Conservation (phyloP, 2,888 invertebrate species). For the Ametastegia equiseti region DNA sequence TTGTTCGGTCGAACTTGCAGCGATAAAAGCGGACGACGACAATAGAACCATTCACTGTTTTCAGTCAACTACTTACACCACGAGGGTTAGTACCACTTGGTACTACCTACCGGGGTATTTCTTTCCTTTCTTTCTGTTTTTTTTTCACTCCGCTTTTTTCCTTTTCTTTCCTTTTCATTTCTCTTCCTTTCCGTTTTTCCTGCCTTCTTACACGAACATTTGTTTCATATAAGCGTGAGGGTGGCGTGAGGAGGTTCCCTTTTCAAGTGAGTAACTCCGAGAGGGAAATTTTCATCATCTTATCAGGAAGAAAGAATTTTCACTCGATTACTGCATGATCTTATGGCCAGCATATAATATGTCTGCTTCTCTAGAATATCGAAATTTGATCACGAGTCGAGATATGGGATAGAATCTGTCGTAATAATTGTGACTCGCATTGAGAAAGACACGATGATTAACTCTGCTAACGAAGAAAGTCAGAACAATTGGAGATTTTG, state of each 20-base stretch:
- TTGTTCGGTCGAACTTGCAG: conserved; percentile 19
- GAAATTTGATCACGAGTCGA: too few relatives aligned
- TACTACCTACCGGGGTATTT: conserved; percentile 25
- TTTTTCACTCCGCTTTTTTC: neutral
- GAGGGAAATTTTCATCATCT: neutral
- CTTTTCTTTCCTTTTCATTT: neutral
- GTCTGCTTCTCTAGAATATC: too few relatives aligned
- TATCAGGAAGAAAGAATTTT: neutral
- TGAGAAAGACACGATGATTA: too few relatives aligned
- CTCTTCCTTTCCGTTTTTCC: neutral
- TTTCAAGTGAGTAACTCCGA: neutral
- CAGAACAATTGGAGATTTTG: too few relatives aligned
- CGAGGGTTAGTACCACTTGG: conserved; percentile 28
- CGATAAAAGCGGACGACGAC: conserved; percentile 21
- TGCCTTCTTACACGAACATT: neutral
- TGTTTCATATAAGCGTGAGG: neutral
- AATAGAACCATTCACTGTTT: conserved; percentile 30
- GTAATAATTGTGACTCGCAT: too few relatives aligned
- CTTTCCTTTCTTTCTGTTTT: neutral
- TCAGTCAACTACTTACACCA: conserved; percentile 14
- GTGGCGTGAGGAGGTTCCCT: too few relatives aligned
- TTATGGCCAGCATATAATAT: too few relatives aligned
- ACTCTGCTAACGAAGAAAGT: too few relatives aligned
- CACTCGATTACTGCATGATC: neutral
- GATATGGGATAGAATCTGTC: too few relatives aligned